A percentile compares a stretch with the other conserved stretches of the same genome.
These are phyloP conservation scores for Nasua narica DNA, from an alignment of 2,797 vertebrate species.

Conservation along the genomic window DNA sequence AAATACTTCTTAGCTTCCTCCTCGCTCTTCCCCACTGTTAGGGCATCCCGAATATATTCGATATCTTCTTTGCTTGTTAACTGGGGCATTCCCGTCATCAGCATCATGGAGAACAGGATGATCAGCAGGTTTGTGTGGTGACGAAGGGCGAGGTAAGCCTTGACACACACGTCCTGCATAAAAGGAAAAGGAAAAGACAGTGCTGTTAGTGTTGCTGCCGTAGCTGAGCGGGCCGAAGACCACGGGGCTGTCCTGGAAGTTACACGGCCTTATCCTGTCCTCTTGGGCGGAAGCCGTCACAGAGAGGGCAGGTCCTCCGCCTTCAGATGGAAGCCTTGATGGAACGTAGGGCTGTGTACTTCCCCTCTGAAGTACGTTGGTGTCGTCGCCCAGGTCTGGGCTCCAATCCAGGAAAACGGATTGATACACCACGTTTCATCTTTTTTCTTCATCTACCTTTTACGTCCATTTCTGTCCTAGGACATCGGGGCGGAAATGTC, in stretches of 20 bases:
- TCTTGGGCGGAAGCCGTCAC: not conserved
- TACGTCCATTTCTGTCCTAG: not conserved
- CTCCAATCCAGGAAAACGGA: not conserved
- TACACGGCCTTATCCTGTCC: not conserved
- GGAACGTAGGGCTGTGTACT: not conserved
- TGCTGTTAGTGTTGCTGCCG: not conserved
- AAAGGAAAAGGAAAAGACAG: constrained; percentile 30
- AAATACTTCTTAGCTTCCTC: constrained; percentile 96
- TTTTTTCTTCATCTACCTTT: not conserved
- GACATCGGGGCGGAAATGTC: constrained; percentile 10
- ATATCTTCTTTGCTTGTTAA: constrained; percentile 98
- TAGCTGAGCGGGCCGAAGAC: not conserved
- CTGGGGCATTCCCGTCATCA: constrained; percentile 98
- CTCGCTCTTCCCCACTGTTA: constrained; percentile 93
- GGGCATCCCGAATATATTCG: constrained; percentile 95
- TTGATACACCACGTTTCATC: not conserved
- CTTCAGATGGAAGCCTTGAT: not conserved
- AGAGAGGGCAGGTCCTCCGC: not conserved
- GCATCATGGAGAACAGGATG: constrained; percentile 99
- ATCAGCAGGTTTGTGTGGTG: constrained; percentile 98
- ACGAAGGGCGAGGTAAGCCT: constrained; percentile 95
- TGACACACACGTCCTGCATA: constrained; percentile 92
- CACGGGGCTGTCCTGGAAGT: not conserved
- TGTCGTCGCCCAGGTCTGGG: not conserved
- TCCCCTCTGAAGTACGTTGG: not conserved